A percentile compares a stretch with the other conserved stretches of the same genome.
These are phyloP conservation scores for Drosophila persimilis DNA, from an alignment of 1,140 invertebrate genomes.

Conservation along the genomic window DNA sequence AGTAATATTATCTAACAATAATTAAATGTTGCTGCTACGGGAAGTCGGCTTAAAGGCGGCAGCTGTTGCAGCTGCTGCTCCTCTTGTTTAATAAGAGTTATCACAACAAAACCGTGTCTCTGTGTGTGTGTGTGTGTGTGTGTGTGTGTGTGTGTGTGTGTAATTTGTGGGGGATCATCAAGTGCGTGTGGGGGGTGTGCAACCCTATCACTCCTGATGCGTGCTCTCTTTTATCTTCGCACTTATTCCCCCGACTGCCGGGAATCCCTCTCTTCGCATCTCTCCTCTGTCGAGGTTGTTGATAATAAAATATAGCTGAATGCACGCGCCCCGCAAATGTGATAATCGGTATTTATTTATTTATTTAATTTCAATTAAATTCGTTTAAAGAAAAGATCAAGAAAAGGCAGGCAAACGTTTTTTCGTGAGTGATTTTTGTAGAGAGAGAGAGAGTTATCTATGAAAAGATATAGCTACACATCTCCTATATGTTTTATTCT, in stretches of 20 bases:
- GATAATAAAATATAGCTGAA: conserved; percentile 76
- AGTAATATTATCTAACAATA: too few relatives aligned
- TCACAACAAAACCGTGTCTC: conserved; percentile 7
- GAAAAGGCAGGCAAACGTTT: too few relatives aligned
- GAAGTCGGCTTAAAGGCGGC: too few relatives aligned
- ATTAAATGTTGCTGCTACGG: too few relatives aligned
- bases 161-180: conserved; percentile 2
- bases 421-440: too few relatives aligned
- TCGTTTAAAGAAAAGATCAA: not conserved
- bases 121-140: not conserved
- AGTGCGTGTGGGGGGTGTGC: conserved; percentile 7
- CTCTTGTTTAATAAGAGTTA: conserved; percentile 1
- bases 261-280: not conserved
- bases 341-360: conserved; percentile 79
- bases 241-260: not conserved
- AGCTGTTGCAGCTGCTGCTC: not conserved
- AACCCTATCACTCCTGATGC: too few relatives aligned
- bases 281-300: conserved; percentile 13
- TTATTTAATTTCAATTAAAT: conserved; percentile 62
- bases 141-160: not conserved
- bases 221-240: not conserved
- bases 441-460: too few relatives aligned
- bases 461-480: too few relatives aligned
- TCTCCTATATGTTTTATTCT: too few relatives aligned
- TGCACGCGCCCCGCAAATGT: conserved; percentile 64